These are phyloP conservation scores for Antennarius maculatus DNA, from an alignment of 2,797 vertebrate species.

Conservation along the genomic window DNA sequence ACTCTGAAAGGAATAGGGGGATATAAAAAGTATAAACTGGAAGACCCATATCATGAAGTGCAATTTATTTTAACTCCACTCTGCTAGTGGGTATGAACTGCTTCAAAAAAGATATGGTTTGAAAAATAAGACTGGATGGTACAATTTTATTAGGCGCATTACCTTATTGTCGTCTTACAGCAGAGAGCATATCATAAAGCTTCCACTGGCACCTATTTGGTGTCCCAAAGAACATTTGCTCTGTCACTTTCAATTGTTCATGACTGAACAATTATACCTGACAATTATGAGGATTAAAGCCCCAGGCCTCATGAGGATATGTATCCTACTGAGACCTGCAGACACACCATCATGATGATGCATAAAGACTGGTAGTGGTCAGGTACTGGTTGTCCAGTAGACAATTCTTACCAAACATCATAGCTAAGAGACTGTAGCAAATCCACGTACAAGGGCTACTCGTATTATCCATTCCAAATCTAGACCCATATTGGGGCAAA, in stretches of 20 bases:
- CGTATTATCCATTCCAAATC: too few relatives aligned
- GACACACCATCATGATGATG: constrained; percentile 30
- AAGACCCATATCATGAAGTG: neutral
- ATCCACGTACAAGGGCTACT: neutral
- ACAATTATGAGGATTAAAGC: constrained; percentile 13
- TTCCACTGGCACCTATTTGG: neutral
- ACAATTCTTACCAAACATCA: constrained; percentile 11
- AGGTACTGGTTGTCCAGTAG: constrained; percentile 25
- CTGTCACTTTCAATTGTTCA: neutral
- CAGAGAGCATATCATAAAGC: neutral
- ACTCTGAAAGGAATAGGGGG: neutral
- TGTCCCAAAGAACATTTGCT: neutral
- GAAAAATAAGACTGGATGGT: neutral
- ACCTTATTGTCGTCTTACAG: neutral
- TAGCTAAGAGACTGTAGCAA: neutral
- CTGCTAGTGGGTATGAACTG: neutral
- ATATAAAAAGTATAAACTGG: neutral
- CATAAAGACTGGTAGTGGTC: constrained; percentile 26
- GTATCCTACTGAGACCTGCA: neutral
- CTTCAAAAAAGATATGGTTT: neutral
- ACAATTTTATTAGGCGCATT: neutral
- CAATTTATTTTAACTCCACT: neutral
- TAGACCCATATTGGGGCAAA: neutral
- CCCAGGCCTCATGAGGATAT: neutral
- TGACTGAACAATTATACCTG: constrained; percentile 10